Percentiles rank a stretch among this genome's conserved stretches.
Evolutionary conservation across 2,888 invertebrate species (phyloP).

Genomic region (Gari tellinella): DNA sequence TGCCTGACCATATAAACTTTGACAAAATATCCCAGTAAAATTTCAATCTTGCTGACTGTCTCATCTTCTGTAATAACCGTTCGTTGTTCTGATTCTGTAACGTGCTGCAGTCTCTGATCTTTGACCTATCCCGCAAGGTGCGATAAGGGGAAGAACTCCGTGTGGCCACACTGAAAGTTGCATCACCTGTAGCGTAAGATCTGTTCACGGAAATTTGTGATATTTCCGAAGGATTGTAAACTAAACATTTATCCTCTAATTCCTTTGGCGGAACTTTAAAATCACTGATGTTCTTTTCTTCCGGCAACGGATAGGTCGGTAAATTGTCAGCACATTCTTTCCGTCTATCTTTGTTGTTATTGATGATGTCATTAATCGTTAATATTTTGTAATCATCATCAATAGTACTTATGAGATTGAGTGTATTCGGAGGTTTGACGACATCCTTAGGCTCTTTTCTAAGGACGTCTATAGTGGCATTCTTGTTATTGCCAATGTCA

Average conservation of each 20-base stretch:
- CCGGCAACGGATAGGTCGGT: background rate
- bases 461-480: too few relatives aligned
- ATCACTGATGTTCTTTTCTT: background rate
- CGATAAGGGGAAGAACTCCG: constrained; percentile 44
- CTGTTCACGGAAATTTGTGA: constrained; percentile 47
- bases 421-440: too few relatives aligned
- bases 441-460: too few relatives aligned
- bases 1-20: constrained; percentile 3
- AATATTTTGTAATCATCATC: too few relatives aligned
- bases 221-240: constrained; percentile 22
- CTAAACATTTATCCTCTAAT: constrained; percentile 18
- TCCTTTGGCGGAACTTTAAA: constrained; percentile 7
- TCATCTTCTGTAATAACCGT: constrained; percentile 34
- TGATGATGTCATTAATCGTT: too few relatives aligned
- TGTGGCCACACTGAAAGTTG: constrained; percentile 51
- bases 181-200: constrained; percentile 53
- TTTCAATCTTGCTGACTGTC: background rate
- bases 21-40: constrained; percentile 6
- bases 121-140: constrained; percentile 14
- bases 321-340: too few relatives aligned
- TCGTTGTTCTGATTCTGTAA: constrained; percentile 51
- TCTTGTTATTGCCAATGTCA: too few relatives aligned
- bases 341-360: too few relatives aligned
- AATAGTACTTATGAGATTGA: too few relatives aligned
- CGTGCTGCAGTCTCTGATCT: constrained; percentile 14